These are phyloP conservation scores for Progne subis DNA, from an alignment of 2,113 vertebrate genomes.

Conservation along the genomic window DNA sequence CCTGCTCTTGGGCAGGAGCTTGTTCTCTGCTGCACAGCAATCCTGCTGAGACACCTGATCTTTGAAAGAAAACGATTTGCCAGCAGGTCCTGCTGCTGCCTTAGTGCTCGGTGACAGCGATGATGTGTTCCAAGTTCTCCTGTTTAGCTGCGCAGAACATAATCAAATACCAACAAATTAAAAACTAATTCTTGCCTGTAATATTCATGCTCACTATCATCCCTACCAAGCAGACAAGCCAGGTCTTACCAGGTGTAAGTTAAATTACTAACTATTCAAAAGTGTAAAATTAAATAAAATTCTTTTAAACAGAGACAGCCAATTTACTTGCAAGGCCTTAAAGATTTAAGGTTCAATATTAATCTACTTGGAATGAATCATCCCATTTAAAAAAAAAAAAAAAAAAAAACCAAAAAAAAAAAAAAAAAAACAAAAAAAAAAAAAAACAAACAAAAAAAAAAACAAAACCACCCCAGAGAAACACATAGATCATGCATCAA, in stretches of 20 bases:
- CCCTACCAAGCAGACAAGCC: background rate
- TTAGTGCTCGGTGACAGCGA: background rate
- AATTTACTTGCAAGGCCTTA: background rate
- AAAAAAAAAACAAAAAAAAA: too few species aligned
- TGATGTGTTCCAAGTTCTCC: background rate
- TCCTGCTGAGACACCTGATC: background rate
- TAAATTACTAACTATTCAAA: background rate
- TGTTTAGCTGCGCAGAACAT: background rate
- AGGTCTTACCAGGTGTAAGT: background rate
- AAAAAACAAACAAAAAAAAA: background rate
- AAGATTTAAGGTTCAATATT: background rate
- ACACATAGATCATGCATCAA: background rate
- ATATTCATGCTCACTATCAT: background rate
- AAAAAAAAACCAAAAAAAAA: background rate
- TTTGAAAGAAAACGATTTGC: background rate
- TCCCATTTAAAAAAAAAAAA: background rate
- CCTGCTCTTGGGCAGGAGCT: background rate
- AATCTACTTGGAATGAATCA: background rate
- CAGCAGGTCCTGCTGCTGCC: background rate
- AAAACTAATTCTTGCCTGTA: background rate
- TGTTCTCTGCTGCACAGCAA: background rate
- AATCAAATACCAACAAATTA: background rate
- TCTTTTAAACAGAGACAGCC: background rate
- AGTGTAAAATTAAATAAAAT: background rate
- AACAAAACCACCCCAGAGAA: too few species aligned